Conservation (phyloP, 2,888 invertebrate species). For the Ashinkailepas kermadecensis region DNA sequence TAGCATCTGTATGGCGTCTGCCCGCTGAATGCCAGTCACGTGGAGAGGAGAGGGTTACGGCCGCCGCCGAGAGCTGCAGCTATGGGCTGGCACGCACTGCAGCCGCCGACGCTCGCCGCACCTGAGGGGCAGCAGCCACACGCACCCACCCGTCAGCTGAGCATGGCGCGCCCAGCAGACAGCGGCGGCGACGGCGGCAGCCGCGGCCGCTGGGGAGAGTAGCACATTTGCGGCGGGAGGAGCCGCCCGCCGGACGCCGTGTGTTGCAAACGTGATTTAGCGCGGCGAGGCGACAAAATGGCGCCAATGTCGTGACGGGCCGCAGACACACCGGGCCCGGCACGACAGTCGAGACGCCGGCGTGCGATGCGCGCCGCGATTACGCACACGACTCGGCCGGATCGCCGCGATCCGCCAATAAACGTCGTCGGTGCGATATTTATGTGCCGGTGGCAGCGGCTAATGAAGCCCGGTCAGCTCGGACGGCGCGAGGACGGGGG, state of each 20-base stretch:
- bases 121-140: too few relatives aligned
- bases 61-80: too few relatives aligned
- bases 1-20: constrained; percentile 5
- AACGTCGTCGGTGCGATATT: neutral
- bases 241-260: neutral
- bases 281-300: neutral
- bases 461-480: neutral
- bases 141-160: too few relatives aligned
- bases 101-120: too few relatives aligned
- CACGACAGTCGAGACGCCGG: neutral
- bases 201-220: too few relatives aligned
- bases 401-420: constrained; percentile 1
- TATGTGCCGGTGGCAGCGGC: neutral
- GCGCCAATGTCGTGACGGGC: neutral
- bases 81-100: too few relatives aligned
- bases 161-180: too few relatives aligned
- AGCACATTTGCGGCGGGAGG: neutral
- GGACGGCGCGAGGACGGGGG: constrained; percentile 10
- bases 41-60: neutral
- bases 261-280: constrained; percentile 5
- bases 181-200: too few relatives aligned
- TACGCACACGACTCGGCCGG: neutral
- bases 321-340: neutral
- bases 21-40: neutral
- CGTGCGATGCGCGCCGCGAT: neutral